Base-by-base conservation (phyloP, 2,797 vertebrate genomes). In the Pipistrellus kuhlii region DNA sequence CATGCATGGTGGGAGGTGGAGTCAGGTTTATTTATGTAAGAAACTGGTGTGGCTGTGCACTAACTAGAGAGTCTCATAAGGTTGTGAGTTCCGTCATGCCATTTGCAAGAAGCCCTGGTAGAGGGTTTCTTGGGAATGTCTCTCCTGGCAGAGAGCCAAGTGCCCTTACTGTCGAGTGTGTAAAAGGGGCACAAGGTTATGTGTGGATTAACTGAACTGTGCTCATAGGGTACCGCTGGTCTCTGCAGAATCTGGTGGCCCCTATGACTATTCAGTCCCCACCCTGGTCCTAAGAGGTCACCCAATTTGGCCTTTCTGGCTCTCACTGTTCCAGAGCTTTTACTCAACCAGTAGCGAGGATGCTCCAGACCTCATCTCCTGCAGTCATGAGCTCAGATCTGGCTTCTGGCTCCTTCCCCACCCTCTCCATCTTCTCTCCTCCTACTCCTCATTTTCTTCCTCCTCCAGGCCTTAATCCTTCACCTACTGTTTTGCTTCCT, bases 401-500 rank as follows among this genome's bases (percentile, higher is more conserved):
- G 53, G 35, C 38, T 88, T 35, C 90, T 15, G 10, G 69, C 35
- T 53, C 38, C 75, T 59, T 66, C 25, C 80, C 46, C 18, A 55
- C 75, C 88, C 68, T 38, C 71, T 92, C 68, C 35, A 9, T 77
- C 48, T 35, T 35, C 80, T 59, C 88, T 83, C 82, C 25, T 82
- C 18, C 27, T 62, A n/a, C 68, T 88, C 57, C n/a, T 80, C 64
- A 21, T 17, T 41, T 44, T 44, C 82, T 80, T 76, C 85, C 64
- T 82, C 82, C 46, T 77, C 66, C 51, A 80, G 51, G 12, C 21
- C 18, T 78, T 30, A 69, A 53, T 87, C 55, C 73, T 69, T 89
- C 68, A 68, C 83, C 86, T 14, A 59, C 72, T 25, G 66, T 94
- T 77, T 64, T 46, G 59, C 88, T 93, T 94, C 92, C 92, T 93